A percentile compares a stretch with the other conserved stretches of the same genome.
These are phyloP conservation scores for Uloborus diversus DNA, from an alignment of 1,140 invertebrate genomes.

Conservation along the genomic window DNA sequence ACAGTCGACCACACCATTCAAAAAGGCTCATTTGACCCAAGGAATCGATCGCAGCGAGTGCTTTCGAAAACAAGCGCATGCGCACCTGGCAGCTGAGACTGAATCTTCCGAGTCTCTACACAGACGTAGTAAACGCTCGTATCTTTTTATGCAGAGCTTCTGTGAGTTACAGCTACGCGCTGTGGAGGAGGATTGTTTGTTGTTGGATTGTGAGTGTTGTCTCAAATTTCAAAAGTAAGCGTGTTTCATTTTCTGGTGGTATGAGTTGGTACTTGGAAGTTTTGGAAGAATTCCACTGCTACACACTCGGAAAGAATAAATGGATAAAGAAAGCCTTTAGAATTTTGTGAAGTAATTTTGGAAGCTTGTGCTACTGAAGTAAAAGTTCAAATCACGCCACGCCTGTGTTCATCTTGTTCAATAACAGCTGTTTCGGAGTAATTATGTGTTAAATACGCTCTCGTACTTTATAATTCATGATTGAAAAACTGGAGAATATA, in stretches of 20 bases:
- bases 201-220: background rate
- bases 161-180: slow-evolving; percentile 20
- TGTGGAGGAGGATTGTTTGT: background rate
- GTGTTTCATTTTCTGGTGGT: background rate
- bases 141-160: slow-evolving; percentile 8
- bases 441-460: too few species aligned
- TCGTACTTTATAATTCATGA: too few species aligned
- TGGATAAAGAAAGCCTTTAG: too few species aligned
- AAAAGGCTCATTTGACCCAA: too few species aligned
- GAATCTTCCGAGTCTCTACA: background rate
- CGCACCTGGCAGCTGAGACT: background rate
- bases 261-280: background rate
- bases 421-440: too few species aligned
- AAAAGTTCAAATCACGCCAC: too few species aligned
- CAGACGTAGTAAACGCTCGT: slow-evolving; percentile 29
- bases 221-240: too few species aligned
- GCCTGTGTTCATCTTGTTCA: too few species aligned
- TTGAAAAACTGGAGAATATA: too few species aligned
- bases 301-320: background rate
- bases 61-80: slow-evolving; percentile 32
- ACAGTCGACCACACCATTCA: too few species aligned
- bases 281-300: background rate
- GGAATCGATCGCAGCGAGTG: slow-evolving; percentile 18
- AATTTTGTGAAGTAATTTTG: background rate
- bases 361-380: too few species aligned